phyloP scores from a whole-genome alignment of 2,888 invertebrate genomes.

The Dolomedes plantarius region DNA sequence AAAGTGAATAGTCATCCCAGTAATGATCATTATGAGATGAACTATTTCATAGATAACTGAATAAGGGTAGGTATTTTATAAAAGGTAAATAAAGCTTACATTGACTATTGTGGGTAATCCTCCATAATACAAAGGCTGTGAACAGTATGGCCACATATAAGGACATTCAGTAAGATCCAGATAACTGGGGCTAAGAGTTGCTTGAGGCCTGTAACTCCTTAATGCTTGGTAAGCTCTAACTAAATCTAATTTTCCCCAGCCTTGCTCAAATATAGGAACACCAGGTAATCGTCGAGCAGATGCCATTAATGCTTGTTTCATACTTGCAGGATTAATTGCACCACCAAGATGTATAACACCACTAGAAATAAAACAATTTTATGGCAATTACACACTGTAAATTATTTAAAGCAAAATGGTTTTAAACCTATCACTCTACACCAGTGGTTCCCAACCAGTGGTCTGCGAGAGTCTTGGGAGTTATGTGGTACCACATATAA shows the following conservation, averaged over 20 bases:
- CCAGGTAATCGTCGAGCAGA: slow-evolving; percentile 89
- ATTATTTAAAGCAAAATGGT: too few species aligned
- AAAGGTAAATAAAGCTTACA: slow-evolving; percentile 79
- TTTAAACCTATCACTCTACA: too few species aligned
- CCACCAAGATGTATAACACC: slow-evolving; percentile 79
- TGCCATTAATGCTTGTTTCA: slow-evolving; percentile 96
- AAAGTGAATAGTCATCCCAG: too few species aligned
- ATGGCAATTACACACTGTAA: too few species aligned
- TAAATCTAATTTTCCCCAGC: slow-evolving; percentile 94
- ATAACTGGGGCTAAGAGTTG: slow-evolving; percentile 83
- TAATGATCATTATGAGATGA: too few species aligned
- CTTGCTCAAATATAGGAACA: slow-evolving; percentile 98
- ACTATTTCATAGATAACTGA: too few species aligned
- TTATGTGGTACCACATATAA: too few species aligned
- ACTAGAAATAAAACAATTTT: slow-evolving; percentile 75
- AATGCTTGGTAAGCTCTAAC: slow-evolving; percentile 87
- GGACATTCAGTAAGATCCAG: slow-evolving; percentile 95
- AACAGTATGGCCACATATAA: slow-evolving; percentile 99
- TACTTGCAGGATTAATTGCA: slow-evolving; percentile 90
- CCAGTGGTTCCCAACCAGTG: too few species aligned
- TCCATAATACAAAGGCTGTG: slow-evolving; percentile 92
- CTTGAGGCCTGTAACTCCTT: slow-evolving; percentile 83
- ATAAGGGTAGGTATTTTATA: too few species aligned
- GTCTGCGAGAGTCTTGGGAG: too few species aligned
- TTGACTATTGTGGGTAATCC: slow-evolving; percentile 93